Percentiles rank a stretch among this genome's conserved stretches.
phyloP scores from a whole-genome alignment of 1,140 invertebrate genomes.

The Pantala flavescens region DNA sequence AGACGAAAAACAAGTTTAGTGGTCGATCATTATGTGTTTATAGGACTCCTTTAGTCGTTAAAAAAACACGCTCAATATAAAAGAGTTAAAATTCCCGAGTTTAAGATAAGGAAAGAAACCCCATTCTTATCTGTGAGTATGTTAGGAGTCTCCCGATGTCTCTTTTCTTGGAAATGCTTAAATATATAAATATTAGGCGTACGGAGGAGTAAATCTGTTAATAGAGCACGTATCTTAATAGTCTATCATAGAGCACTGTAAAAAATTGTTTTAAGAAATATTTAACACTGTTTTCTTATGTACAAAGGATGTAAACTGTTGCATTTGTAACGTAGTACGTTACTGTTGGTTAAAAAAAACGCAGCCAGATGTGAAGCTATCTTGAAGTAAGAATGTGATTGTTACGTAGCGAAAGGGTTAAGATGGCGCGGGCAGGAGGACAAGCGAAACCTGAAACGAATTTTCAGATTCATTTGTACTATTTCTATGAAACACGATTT shows the following conservation, averaged over 20 bases:
- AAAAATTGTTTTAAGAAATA: constrained; percentile 5
- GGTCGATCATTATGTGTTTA: background rate
- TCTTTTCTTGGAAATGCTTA: no score
- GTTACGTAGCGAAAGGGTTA: no score
- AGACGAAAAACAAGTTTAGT: background rate
- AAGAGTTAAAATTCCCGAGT: background rate
- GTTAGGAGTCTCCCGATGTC: no score
- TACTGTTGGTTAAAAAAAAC: background rate
- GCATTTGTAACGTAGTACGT: background rate
- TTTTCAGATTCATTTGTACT: no score
- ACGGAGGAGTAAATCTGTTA: background rate
- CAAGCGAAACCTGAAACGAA: no score
- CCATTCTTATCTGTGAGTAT: no score
- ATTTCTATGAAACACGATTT: no score
- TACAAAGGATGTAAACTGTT: background rate
- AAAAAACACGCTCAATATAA: background rate
- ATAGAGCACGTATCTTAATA: background rate
- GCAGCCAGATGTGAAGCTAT: background rate
- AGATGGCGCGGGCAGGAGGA: no score
- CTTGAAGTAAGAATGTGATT: background rate
- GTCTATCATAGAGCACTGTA: constrained; percentile 6
- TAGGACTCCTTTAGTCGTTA: background rate
- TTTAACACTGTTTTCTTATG: constrained; percentile 8
- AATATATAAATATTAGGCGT: no score
- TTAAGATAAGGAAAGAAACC: no score